Evolutionary conservation across 2,113 vertebrate species (phyloP).

Genomic region (Turdus rufiventris): DNA sequence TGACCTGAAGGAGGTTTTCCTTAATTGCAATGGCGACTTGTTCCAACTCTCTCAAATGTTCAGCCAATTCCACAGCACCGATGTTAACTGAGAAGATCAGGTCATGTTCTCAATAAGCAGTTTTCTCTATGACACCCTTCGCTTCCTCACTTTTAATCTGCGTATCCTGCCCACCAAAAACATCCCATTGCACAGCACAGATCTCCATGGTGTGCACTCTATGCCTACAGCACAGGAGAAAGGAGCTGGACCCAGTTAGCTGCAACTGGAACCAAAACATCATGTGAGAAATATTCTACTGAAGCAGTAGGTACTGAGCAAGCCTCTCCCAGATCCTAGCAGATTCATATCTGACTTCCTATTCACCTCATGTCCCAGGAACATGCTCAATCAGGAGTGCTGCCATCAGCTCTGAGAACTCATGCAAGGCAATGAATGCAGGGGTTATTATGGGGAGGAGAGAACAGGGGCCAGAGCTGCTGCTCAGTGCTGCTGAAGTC

Average conservation of each 20-base stretch:
- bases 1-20: neutral
- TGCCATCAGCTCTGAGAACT: neutral
- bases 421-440: neutral
- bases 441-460: neutral
- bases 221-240: neutral
- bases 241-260: too few relatives aligned
- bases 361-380: neutral
- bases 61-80: neutral
- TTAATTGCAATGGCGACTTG: neutral
- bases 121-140: neutral
- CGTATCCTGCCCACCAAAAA: neutral
- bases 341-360: neutral
- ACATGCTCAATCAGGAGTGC: rapidly evolving
- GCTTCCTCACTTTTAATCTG: neutral
- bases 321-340: neutral
- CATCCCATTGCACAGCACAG: neutral
- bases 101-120: neutral
- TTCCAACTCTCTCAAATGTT: neutral
- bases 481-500: neutral
- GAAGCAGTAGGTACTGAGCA: neutral
- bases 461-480: neutral
- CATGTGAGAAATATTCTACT: neutral
- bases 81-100: neutral
- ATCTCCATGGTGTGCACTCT: neutral
- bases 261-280: neutral